Percentiles rank a stretch among this genome's conserved stretches.
These are phyloP conservation scores for Dermochelys coriacea DNA, from an alignment of 2,797 vertebrate genomes.

Conservation along the genomic window DNA sequence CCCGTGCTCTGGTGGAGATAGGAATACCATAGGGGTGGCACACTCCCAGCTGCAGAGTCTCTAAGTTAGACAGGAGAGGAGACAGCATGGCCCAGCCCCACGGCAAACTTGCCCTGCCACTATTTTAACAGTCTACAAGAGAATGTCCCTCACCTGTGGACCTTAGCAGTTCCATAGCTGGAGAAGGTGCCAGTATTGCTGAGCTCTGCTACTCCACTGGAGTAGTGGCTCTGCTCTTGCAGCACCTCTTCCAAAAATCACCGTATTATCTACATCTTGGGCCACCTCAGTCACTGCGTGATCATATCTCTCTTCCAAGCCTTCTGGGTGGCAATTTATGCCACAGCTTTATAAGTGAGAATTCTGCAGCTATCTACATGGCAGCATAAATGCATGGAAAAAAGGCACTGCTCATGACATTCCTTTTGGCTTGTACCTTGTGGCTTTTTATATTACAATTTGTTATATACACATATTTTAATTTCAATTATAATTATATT, in stretches of 20 bases:
- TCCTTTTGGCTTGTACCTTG: not conserved
- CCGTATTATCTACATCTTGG: not conserved
- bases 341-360: not conserved
- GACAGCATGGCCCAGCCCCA: not conserved
- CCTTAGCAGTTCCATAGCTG: not conserved
- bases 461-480: not conserved
- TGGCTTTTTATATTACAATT: not conserved
- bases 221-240: not conserved
- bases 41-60: not conserved
- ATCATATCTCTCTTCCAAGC: not conserved
- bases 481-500: not conserved
- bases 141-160: not conserved
- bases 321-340: not conserved
- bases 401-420: not conserved
- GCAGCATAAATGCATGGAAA: not conserved
- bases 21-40: not conserved
- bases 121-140: not conserved
- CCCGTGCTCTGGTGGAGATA: not conserved
- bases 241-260: not conserved
- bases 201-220: not conserved
- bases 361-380: not conserved
- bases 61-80: not conserved
- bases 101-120: not conserved
- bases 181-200: not conserved
- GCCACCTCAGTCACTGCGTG: accelerated